Conservation (phyloP, 2,797 vertebrate genomes). For the Eospalax fontanierii region DNA sequence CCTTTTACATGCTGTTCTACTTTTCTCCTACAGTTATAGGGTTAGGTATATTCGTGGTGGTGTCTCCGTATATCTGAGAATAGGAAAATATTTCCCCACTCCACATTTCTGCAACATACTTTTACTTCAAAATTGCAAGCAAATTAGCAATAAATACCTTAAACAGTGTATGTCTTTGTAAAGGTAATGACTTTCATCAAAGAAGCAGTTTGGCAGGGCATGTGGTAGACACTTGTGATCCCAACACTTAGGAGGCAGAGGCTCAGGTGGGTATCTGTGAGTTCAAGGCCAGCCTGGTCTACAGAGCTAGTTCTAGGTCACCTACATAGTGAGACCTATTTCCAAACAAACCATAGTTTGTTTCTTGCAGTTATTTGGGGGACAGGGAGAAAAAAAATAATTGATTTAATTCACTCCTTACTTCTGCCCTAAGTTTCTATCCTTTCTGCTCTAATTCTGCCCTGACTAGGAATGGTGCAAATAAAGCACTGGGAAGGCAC, state of each 20-base stretch:
- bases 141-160: slow-evolving; percentile 37
- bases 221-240: too few relatives aligned
- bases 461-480: background rate
- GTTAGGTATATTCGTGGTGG: too few relatives aligned
- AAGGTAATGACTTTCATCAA: slow-evolving; percentile 30
- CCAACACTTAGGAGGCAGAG: too few relatives aligned
- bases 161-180: slow-evolving; percentile 12
- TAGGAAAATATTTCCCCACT: slow-evolving; percentile 17
- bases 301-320: too few relatives aligned
- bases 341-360: background rate
- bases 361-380: background rate
- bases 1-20: background rate
- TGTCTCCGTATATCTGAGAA: background rate
- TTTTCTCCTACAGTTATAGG: background rate
- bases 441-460: slow-evolving; percentile 51
- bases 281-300: too few relatives aligned
- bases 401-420: background rate
- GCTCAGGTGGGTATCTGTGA: too few relatives aligned
- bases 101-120: background rate
- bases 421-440: slow-evolving; percentile 6
- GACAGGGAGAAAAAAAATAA: slow-evolving; percentile 27
- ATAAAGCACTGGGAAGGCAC: slow-evolving; percentile 37
- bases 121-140: slow-evolving; percentile 50
- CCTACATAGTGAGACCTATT: too few relatives aligned
- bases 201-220: background rate